phyloP scores from a whole-genome alignment of 2,113 vertebrate species.

The Paralichthys olivaceus region DNA sequence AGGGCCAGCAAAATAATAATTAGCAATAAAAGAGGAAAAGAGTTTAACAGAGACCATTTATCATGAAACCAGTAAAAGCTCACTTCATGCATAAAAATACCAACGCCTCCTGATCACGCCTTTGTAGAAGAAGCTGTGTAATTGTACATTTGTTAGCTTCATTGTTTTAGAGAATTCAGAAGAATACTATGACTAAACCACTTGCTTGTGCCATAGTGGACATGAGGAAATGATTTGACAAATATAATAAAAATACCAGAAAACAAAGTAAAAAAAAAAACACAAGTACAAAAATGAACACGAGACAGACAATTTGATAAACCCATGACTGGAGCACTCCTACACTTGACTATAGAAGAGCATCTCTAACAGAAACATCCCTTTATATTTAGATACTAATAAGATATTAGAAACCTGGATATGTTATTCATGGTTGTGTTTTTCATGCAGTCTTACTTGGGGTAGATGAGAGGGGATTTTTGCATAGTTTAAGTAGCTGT shows the following conservation, averaged over 20 bases:
- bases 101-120: background rate
- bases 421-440: too few species aligned
- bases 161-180: background rate
- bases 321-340: too few species aligned
- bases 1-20: background rate
- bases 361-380: too few species aligned
- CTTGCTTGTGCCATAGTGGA: too few species aligned
- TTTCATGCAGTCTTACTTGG: too few species aligned
- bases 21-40: constrained; percentile 5
- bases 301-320: background rate
- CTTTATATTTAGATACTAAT: too few species aligned
- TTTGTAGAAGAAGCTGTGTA: background rate
- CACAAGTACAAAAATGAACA: background rate
- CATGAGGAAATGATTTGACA: background rate
- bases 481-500: background rate
- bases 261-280: too few species aligned
- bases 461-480: too few species aligned
- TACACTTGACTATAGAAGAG: too few species aligned
- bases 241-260: background rate
- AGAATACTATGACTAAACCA: too few species aligned
- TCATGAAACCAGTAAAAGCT: background rate
- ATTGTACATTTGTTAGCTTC: background rate
- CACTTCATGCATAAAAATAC: constrained; percentile 3
- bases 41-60: background rate
- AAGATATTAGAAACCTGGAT: too few species aligned